Evolutionary conservation across 2,797 vertebrate species (phyloP).

Genomic region (Clarias pachynema): DNA sequence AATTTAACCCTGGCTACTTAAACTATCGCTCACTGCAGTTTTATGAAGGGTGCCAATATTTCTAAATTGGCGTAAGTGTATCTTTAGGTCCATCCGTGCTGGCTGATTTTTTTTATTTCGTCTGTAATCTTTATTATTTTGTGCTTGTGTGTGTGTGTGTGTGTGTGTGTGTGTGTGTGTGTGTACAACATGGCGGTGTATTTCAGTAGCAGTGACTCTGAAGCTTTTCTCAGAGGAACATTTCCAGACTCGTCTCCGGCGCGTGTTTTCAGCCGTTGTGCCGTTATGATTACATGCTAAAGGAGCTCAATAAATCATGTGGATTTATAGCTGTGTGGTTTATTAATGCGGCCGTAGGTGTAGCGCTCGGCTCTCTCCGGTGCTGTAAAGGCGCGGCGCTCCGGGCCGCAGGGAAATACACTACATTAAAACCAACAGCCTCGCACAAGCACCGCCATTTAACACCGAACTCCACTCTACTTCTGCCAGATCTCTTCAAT

Average conservation of each 20-base stretch:
- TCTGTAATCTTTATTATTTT: neutral
- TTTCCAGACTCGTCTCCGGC: constrained; percentile 5
- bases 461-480: constrained; percentile 6
- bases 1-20: neutral
- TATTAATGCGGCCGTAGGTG: constrained; percentile 76
- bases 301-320: constrained; percentile 73
- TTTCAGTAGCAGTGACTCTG: constrained; percentile 14
- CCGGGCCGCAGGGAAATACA: constrained; percentile 54
- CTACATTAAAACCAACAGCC: constrained; percentile 43
- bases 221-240: constrained; percentile 1
- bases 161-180: neutral
- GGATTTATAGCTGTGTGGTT: constrained; percentile 72
- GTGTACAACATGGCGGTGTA: neutral
- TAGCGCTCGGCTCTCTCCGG: constrained; percentile 64
- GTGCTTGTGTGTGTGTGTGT: neutral
- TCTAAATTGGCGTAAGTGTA: neutral
- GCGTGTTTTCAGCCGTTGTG: constrained; percentile 18
- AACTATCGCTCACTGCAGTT: neutral
- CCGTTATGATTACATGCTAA: constrained; percentile 70
- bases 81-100: neutral
- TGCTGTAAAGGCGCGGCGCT: constrained; percentile 68
- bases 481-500: constrained; percentile 17
- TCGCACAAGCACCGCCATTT: constrained; percentile 38
- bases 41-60: neutral
- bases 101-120: neutral